These are phyloP conservation scores for Caenorhabditis latens DNA, from an alignment of 1,140 invertebrate species.

Conservation along the genomic window DNA sequence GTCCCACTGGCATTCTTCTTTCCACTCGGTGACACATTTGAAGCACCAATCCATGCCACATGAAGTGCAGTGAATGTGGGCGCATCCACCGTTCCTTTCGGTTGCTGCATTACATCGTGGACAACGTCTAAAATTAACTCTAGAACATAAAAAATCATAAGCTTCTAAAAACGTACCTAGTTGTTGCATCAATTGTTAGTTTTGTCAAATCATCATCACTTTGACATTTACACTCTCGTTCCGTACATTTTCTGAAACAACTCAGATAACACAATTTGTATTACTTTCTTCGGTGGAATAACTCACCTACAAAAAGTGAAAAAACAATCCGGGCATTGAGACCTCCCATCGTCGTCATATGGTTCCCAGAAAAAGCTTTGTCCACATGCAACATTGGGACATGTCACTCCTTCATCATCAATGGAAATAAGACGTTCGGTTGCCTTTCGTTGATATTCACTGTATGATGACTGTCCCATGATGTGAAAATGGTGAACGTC, in stretches of 20 bases:
- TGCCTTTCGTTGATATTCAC: constrained; percentile 60
- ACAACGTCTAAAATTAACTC: constrained; percentile 45
- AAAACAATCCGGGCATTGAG: constrained; percentile 62
- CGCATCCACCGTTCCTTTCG: constrained; percentile 62
- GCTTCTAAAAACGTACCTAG: constrained; percentile 22
- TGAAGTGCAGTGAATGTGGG: constrained; percentile 65
- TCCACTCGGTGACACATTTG: constrained; percentile 60
- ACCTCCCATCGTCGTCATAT: constrained; percentile 57
- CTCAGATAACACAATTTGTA: too few relatives aligned
- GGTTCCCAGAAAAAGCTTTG: constrained; percentile 62
- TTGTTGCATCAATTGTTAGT: constrained; percentile 56
- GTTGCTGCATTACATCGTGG: constrained; percentile 58
- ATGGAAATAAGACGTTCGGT: constrained; percentile 59
- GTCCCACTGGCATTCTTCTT: constrained; percentile 67
- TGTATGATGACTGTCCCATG: constrained; percentile 59
- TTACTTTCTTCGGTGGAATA: too few relatives aligned
- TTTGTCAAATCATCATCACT: constrained; percentile 28
- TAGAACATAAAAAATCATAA: background rate
- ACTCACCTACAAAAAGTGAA: constrained; percentile 55
- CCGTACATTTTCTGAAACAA: constrained; percentile 57
- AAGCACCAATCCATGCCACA: constrained; percentile 67
- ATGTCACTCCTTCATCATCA: constrained; percentile 61
- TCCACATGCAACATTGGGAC: constrained; percentile 59
- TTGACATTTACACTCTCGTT: constrained; percentile 33
- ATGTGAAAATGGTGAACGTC: constrained; percentile 65